A percentile compares a stretch with the other conserved stretches of the same genome.
Evolutionary conservation across 2,113 vertebrate species (phyloP).

Genomic region (Phyllostomus hastatus): DNA sequence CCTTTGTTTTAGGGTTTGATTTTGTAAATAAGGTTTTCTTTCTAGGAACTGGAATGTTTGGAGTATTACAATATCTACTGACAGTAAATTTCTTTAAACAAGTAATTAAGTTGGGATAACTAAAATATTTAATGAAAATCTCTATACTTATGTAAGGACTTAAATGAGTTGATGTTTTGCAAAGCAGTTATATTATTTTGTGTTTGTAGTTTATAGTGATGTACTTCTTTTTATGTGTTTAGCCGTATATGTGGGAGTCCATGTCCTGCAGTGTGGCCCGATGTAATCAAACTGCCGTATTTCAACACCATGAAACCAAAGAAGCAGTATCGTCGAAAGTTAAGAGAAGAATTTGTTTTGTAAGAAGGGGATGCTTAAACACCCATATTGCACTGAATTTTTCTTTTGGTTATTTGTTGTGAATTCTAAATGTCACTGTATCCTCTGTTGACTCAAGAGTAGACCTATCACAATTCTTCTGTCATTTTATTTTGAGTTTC

Average conservation of each 20-base stretch:
- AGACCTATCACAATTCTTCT: not conserved
- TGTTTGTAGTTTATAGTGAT: constrained; percentile 24
- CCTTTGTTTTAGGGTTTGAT: constrained; percentile 15
- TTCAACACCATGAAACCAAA: constrained; percentile 99
- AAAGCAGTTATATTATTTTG: constrained; percentile 14
- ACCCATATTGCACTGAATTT: constrained; percentile 49
- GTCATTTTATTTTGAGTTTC: constrained; percentile 18
- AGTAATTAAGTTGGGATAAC: not conserved
- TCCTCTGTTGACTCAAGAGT: not conserved
- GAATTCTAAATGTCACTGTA: constrained; percentile 29
- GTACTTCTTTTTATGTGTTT: constrained; percentile 62
- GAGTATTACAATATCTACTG: not conserved
- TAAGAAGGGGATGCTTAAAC: constrained; percentile 83
- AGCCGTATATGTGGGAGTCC: constrained; percentile 98
- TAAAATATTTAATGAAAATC: constrained; percentile 27
- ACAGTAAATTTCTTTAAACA: constrained; percentile 10
- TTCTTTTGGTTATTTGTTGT: not conserved
- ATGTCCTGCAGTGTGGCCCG: constrained; percentile 97
- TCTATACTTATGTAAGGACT: not conserved
- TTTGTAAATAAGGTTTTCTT: constrained; percentile 12
- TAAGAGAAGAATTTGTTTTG: constrained; percentile 98
- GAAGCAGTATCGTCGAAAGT: constrained; percentile 96
- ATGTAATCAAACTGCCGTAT: constrained; percentile 98
- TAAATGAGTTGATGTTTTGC: constrained; percentile 29
- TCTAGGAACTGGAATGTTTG: not conserved